A percentile compares a stretch with the other conserved stretches of the same genome.
phyloP scores from a whole-genome alignment of 2,797 vertebrate genomes.

The Spea hammondii region DNA sequence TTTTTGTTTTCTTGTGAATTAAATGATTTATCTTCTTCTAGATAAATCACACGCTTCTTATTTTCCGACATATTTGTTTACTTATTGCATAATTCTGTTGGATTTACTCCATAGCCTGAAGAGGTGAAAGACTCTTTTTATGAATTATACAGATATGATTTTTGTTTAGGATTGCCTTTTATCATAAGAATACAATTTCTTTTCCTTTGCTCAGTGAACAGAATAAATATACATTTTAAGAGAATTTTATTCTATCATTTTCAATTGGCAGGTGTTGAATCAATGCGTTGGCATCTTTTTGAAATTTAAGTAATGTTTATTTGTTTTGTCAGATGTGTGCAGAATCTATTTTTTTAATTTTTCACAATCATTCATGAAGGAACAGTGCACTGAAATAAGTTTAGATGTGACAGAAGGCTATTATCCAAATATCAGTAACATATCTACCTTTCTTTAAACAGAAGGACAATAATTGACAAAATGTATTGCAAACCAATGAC shows the following conservation, averaged over 20 bases:
- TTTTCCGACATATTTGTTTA: not conserved
- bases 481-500: no score
- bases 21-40: not conserved
- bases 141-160: not conserved
- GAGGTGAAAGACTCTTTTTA: not conserved
- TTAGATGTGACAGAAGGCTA: no score
- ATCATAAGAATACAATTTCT: no score
- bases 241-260: not conserved
- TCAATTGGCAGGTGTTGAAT: not conserved
- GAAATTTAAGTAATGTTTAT: no score
- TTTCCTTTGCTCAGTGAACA: not conserved
- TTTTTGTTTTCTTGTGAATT: not conserved
- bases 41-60: not conserved
- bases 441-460: no score
- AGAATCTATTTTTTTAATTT: no score
- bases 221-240: not conserved
- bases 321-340: no score
- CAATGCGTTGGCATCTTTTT: no score
- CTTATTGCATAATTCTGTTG: constrained; percentile 2
- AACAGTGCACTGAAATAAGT: no score
- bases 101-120: not conserved
- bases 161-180: not conserved
- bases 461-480: no score
- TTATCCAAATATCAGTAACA: no score
- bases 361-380: no score